Base-by-base conservation (phyloP, 2,888 invertebrate species). In the Luperina testacea region DNA sequence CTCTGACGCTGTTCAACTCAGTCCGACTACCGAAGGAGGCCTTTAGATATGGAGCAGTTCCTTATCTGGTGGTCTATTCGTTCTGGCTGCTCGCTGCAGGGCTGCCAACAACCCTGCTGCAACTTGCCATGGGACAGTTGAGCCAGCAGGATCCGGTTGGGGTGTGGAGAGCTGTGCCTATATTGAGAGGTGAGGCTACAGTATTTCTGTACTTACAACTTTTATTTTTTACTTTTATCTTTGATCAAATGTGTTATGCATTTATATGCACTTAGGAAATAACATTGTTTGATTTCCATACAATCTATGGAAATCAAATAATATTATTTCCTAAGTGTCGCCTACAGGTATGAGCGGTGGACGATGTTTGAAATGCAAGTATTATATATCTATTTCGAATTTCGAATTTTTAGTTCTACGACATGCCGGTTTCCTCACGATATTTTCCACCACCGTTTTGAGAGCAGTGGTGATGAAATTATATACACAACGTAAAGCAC, bases 101-200 rank as follows among this genome's bases (percentile, higher is more conserved):
- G 24, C 93, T 97, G 59, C 97, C 98, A 1, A 95, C 97, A 38
- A 95, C 97, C 17, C 95, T 98, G 88, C 94, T 98, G 81, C 97
- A 98, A 93, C 94, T 98, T 86, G 97, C 97, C 2, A 97, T 97
- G 91, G 98, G 98, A 7, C 98, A 98, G 92, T 95, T 98, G 82
- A 97, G 97, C 71, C 97, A 97, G 88, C 97, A 98, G 88, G 98
- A 98, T 42, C 97, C 97, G n/a, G 97, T 97, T 4, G 97, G 97
- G 48, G 97, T 97, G 17, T 98, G 97, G 97, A 97, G 97, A 87
- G 98, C 97, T 11, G 97, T 98, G 71, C 98, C 98, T 59, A 97
- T 98, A 90, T 97, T 98, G 86, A 97, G 97, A 97, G 98, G 98
- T 97, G 86, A 82, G 24, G 5, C 15, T 42, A 9, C 0, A 38